These are phyloP conservation scores for Eriocheir sinensis DNA, from an alignment of 1,140 invertebrate genomes.

Conservation along the genomic window DNA sequence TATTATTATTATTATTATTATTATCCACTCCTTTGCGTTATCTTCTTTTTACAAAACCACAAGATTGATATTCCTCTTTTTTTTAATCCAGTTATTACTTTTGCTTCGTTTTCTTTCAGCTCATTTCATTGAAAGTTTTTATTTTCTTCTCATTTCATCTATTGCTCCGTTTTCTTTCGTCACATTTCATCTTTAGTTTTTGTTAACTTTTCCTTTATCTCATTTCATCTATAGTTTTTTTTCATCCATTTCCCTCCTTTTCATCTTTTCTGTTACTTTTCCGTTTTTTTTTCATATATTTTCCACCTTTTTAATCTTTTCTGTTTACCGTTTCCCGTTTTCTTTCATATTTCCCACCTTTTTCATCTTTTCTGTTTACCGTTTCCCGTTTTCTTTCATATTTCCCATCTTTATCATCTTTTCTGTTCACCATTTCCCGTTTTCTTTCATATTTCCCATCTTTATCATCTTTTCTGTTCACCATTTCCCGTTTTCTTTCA, in stretches of 20 bases:
- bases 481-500: too few relatives aligned
- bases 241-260: not conserved
- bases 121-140: not conserved
- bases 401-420: too few relatives aligned
- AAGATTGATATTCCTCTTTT: not conserved
- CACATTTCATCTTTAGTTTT: not conserved
- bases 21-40: not conserved
- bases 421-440: too few relatives aligned
- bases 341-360: not conserved
- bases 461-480: too few relatives aligned
- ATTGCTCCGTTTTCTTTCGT: not conserved
- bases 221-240: not conserved
- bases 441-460: too few relatives aligned
- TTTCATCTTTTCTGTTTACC: not conserved
- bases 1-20: conserved; percentile 23
- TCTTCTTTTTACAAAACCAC: too few relatives aligned
- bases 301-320: not conserved
- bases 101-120: not conserved
- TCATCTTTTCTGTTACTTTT: not conserved
- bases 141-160: not conserved
- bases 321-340: not conserved
- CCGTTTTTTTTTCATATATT: not conserved
- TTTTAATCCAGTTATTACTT: not conserved
- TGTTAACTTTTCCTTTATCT: not conserved
- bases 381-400: too few relatives aligned